Base-by-base conservation (phyloP, 2,113 vertebrate species). In the Rallus limicola region DNA sequence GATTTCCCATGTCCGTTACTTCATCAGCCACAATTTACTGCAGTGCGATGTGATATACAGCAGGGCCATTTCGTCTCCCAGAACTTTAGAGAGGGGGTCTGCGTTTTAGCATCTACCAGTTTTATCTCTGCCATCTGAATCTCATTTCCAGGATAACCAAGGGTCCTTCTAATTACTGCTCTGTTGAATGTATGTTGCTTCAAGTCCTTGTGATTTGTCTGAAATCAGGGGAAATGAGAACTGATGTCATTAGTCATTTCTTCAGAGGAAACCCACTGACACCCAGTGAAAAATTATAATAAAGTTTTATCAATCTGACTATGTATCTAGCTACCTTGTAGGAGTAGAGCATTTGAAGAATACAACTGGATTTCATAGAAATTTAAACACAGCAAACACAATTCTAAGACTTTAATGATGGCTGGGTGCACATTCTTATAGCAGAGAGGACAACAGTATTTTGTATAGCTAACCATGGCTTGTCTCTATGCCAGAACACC, bases 11-110 rank as follows among this genome's bases (percentile, higher is more conserved):
- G 82, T 97, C 96, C 16, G 1, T 96, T 96, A 95, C 95, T 97
- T 97, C 96, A 96, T 94, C 97, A 98, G 95, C 92, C 96, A 97
- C 94, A 97, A 97, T 98, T 98, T 97, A 98, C 90, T 95, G 90
- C 97, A 95, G 97, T 97, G 98, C 74, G 92, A 98, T 97, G 98
- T 98, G 98, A 98, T 96, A 91, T 96, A 97, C 96, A 97, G 94
- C 97, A 98, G 98, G 97, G 81, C 97, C 91, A 93, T 95, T 97
- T 97, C 92, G 38, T 97, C 97, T 98, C 91, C 92, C 95, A 95
- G 93, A 96, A 95, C 95, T 95, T 97, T 79, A 91, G 94, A 95
- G 90, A 84, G 82, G 92, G 64, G 72, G 93, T 96, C 98, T 98
- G 97, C 52, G 77, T 96, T 95, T 93, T 96, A 91, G 88, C 96